Conservation (phyloP, 2,888 invertebrate species). For the Hirtodrosophila duncani region DNA sequence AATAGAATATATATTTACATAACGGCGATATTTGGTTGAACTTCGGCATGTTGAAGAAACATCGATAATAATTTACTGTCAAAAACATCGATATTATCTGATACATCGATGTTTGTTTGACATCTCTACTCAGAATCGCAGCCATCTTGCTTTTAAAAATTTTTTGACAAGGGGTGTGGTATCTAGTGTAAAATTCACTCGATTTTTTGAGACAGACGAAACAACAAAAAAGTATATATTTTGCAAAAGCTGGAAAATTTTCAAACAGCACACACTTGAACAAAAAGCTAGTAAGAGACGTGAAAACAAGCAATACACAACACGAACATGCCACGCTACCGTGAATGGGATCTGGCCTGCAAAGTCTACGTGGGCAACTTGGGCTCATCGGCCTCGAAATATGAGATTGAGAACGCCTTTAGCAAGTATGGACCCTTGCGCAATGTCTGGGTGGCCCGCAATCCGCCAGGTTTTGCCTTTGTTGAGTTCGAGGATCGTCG, state of each 20-base stretch:
- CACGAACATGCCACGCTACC: constrained; percentile 78
- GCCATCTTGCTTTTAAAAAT: too few relatives aligned
- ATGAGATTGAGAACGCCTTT: constrained; percentile 90
- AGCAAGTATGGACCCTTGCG: constrained; percentile 90
- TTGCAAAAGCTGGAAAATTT: not conserved
- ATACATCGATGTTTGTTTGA: too few relatives aligned
- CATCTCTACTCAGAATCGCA: too few relatives aligned
- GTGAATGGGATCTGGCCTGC: constrained; percentile 89
- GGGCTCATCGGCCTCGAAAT: constrained; percentile 91
- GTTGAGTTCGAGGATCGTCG: constrained; percentile 91
- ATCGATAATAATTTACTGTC: too few relatives aligned
- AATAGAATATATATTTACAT: too few relatives aligned
- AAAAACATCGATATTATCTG: too few relatives aligned
- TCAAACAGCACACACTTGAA: not conserved
- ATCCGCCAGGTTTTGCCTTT: constrained; percentile 93
- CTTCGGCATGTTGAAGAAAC: too few relatives aligned
- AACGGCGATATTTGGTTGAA: too few relatives aligned
- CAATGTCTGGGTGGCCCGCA: constrained; percentile 94
- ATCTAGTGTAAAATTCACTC: too few relatives aligned
- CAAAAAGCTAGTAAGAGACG: constrained; percentile 3
- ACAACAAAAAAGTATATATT: too few relatives aligned
- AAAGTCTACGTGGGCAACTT: constrained; percentile 95
- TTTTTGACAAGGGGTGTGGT: too few relatives aligned
- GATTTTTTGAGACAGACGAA: too few relatives aligned
- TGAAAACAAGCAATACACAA: not conserved